These are phyloP conservation scores for Agrilus planipennis DNA, from an alignment of 1,140 invertebrate genomes.

Conservation along the genomic window DNA sequence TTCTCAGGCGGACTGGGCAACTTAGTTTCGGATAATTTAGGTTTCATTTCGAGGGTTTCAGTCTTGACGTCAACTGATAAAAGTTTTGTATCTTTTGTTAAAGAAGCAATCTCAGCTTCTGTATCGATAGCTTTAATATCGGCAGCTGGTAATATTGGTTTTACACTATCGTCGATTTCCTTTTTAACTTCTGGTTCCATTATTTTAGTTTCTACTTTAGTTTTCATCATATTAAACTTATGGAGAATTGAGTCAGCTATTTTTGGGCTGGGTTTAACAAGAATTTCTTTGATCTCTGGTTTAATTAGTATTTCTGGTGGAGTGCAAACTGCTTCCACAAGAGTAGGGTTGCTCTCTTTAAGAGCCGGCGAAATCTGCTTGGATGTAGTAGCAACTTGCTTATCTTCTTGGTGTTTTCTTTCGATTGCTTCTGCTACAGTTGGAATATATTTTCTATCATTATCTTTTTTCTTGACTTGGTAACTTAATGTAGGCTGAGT, in stretches of 20 bases:
- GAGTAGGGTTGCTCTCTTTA: slow-evolving; percentile 30
- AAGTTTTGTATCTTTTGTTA: too few relatives aligned
- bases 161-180: slow-evolving; percentile 6
- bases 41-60: neutral
- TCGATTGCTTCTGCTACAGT: slow-evolving; percentile 8
- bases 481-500: slow-evolving; percentile 6
- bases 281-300: slow-evolving; percentile 32
- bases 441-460: neutral
- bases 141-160: too few relatives aligned
- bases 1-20: neutral
- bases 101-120: too few relatives aligned
- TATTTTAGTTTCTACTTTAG: slow-evolving; percentile 22
- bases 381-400: neutral
- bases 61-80: too few relatives aligned
- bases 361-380: slow-evolving; percentile 31
- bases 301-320: slow-evolving; percentile 29
- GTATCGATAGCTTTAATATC: too few relatives aligned
- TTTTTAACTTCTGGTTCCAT: slow-evolving; percentile 15
- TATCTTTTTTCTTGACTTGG: slow-evolving; percentile 22
- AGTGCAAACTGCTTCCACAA: slow-evolving; percentile 27
- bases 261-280: slow-evolving; percentile 27
- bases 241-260: slow-evolving; percentile 31
- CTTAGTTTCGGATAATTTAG: slow-evolving; percentile 1
- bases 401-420: slow-evolving; percentile 13
- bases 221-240: slow-evolving; percentile 30